Evolutionary conservation across 2,113 vertebrate genomes (phyloP).

Genomic region (Alosa alosa): DNA sequence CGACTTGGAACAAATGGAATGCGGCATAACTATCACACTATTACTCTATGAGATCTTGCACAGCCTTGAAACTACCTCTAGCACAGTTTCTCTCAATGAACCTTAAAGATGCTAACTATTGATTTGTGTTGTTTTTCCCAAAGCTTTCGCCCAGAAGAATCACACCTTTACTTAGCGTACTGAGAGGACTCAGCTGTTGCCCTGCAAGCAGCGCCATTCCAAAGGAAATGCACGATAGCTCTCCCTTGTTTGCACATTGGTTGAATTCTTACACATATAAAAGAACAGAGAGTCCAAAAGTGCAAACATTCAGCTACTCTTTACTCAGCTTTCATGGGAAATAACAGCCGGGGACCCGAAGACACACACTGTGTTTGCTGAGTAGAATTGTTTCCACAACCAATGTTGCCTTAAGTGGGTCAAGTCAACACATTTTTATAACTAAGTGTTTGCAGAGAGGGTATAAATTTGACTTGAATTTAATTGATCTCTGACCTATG

Average conservation of each 20-base stretch:
- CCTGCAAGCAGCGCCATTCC: background rate
- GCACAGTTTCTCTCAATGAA: too few relatives aligned
- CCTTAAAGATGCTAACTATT: too few relatives aligned
- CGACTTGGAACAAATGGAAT: too few relatives aligned
- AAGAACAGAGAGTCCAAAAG: background rate
- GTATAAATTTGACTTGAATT: background rate
- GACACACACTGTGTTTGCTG: background rate
- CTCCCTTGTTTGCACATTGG: background rate
- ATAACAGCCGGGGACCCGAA: background rate
- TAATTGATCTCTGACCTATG: background rate
- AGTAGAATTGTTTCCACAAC: background rate
- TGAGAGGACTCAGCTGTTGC: background rate
- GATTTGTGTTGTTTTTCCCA: too few relatives aligned
- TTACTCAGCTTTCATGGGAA: background rate
- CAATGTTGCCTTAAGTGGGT: background rate
- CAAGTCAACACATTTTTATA: background rate
- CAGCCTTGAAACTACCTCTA: too few relatives aligned
- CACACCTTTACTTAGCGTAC: background rate
- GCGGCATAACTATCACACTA: too few relatives aligned
- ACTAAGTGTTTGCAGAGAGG: background rate
- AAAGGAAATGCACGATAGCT: background rate
- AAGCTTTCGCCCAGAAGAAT: background rate
- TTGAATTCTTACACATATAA: background rate
- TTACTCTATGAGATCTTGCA: too few relatives aligned
- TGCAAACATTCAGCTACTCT: background rate